Evolutionary conservation across 2,113 vertebrate genomes (phyloP), one percentile per base, ranked within the genome.

Genomic region (Micromys minutus): DNA sequence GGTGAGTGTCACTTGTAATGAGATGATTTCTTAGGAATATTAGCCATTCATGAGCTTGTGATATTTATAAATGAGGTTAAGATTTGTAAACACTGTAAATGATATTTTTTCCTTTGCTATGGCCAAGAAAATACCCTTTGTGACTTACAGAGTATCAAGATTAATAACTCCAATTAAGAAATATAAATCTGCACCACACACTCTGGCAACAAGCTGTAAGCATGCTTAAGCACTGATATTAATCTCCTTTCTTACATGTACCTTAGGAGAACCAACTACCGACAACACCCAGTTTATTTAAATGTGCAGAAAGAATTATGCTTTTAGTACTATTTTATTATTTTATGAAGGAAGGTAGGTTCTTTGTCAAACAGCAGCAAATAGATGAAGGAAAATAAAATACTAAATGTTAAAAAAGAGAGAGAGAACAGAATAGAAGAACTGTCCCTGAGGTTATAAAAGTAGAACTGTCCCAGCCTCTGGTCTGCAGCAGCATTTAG

Each of bases 381-480:
- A 57, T 72, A 84, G n/a, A 84, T 77, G 47, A 77, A 90, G 90
- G 61, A 95, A 94, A 91, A 76, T 65, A 12, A 87, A 94, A 83
- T 50, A 34, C 0, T 42, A n/a, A 65, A 72, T 31, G 7, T 79
- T 21, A 36, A 55, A 31, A 22, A 88, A 50, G 1, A 29, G 29
- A 63, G 26, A 63, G 26, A 65, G 34, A 31, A 9, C 11, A 31
- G 19, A 72, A 21, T 39, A 74, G 71, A 74, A 74, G 71, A 74
- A 6, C n/a, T 74, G n/a, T n/a, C n/a, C 36, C n/a, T 72, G 21
- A 42, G 39, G n/a, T 72, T 22, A 11, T 72, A 72, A 34, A 63
- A 72, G 19, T 8, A 72, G 67, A 11, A 21, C 71, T 39, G n/a
- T 39, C n/a, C 8, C n/a, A 22, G 21, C n/a, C 19, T 21, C 71